These are phyloP conservation scores for Pseudochirops corinnae DNA, from an alignment of 2,797 vertebrate genomes.

Conservation along the genomic window DNA sequence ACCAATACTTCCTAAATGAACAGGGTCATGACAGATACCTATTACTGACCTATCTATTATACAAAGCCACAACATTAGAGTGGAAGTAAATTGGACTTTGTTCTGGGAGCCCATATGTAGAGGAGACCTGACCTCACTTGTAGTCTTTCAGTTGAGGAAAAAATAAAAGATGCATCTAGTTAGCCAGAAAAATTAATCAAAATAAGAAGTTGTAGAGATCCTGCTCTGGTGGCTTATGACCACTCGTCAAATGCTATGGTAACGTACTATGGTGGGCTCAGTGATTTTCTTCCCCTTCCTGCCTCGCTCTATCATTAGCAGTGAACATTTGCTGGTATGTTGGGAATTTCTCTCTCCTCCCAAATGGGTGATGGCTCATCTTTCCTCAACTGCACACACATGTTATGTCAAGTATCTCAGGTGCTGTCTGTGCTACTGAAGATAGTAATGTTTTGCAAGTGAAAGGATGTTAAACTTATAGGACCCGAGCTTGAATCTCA, in stretches of 20 bases:
- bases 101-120: background rate
- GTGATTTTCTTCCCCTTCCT: background rate
- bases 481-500: background rate
- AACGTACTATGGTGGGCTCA: background rate
- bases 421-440: background rate
- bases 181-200: background rate
- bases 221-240: background rate
- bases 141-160: background rate
- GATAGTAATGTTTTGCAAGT: background rate
- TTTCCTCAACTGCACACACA: background rate
- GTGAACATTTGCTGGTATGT: background rate
- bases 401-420: background rate
- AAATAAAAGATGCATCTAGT: background rate
- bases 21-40: background rate
- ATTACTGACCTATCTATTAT: background rate
- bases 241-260: background rate
- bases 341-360: background rate
- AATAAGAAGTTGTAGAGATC: background rate
- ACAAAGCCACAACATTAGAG: background rate
- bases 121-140: background rate
- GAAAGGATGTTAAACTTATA: background rate
- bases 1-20: background rate
- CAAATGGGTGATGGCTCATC: background rate
- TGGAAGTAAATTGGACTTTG: background rate
- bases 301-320: background rate